Evolutionary conservation across 2,797 vertebrate genomes (phyloP).

Genomic region (Lithobates sylvaticus): DNA sequence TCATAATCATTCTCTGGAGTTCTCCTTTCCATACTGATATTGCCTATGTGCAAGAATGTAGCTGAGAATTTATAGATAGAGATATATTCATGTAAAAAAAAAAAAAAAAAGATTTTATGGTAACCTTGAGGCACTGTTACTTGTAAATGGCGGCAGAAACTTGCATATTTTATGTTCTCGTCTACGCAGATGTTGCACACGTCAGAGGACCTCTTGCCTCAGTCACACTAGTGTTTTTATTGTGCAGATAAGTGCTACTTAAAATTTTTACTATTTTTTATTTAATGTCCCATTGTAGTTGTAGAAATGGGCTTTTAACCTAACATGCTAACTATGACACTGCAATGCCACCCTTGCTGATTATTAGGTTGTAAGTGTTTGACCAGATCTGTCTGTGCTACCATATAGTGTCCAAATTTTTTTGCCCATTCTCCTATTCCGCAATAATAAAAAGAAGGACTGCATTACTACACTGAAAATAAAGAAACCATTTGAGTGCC

Average conservation of each 20-base stretch:
- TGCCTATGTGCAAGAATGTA: constrained; percentile 12
- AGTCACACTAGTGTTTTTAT: constrained; percentile 15
- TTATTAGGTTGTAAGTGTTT: background rate
- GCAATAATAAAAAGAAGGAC: too few relatives aligned
- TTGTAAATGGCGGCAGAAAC: background rate
- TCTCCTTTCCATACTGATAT: background rate
- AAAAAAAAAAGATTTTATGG: background rate
- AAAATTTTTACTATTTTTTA: background rate
- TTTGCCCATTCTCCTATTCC: too few relatives aligned
- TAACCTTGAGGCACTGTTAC: background rate
- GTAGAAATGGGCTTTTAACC: background rate
- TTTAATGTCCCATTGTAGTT: background rate
- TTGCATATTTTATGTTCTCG: constrained; percentile 55
- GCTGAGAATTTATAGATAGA: constrained; percentile 27
- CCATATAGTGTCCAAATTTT: too few relatives aligned
- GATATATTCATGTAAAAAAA: background rate
- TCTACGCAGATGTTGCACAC: constrained; percentile 66
- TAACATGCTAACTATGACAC: background rate
- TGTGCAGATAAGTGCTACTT: constrained; percentile 27
- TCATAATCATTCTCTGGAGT: too few relatives aligned
- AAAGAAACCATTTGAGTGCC: too few relatives aligned
- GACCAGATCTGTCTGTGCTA: too few relatives aligned
- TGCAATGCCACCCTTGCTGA: background rate
- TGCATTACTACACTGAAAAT: too few relatives aligned
- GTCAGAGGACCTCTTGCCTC: constrained; percentile 20